Evolutionary conservation across 2,113 vertebrate genomes (phyloP).

Genomic region (Edolisoma coerulescens): DNA sequence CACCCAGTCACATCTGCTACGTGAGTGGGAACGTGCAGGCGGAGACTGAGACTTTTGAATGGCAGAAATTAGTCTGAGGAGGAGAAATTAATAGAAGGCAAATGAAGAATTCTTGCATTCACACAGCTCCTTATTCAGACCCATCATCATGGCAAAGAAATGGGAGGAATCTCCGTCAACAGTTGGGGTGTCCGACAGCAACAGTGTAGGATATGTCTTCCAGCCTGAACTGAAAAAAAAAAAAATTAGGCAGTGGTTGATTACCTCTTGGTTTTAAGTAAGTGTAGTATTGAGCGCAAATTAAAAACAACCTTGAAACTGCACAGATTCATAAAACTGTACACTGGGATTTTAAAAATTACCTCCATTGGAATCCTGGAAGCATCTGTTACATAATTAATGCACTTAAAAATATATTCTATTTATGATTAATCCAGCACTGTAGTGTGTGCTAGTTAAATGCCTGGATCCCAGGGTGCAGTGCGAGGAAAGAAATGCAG

Average conservation of each 20-base stretch:
- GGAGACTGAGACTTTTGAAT: background rate
- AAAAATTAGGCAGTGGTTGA: background rate
- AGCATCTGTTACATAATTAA: constrained; percentile 67
- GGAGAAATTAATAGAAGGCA: background rate
- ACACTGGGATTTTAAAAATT: constrained; percentile 55
- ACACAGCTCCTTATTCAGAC: rapidly evolving
- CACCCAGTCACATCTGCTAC: background rate
- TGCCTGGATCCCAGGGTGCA: constrained; percentile 56
- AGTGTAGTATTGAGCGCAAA: background rate
- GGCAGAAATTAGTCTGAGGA: background rate
- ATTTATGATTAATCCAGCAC: constrained; percentile 62
- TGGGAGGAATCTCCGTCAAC: background rate
- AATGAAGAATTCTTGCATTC: background rate
- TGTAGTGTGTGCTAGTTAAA: constrained; percentile 55
- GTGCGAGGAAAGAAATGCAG: background rate
- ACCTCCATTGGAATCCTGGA: constrained; percentile 59
- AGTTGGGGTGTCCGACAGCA: rapidly evolving
- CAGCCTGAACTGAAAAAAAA: background rate
- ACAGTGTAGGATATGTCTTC: background rate
- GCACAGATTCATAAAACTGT: constrained; percentile 15
- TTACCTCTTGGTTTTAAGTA: background rate
- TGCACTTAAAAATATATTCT: constrained; percentile 64
- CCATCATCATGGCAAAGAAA: background rate
- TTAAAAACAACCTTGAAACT: constrained; percentile 52
- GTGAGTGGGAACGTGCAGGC: background rate